Evolutionary conservation across 2,113 vertebrate genomes (phyloP), one percentile per base, ranked within the genome.

Genomic region (Papio anubis): DNA sequence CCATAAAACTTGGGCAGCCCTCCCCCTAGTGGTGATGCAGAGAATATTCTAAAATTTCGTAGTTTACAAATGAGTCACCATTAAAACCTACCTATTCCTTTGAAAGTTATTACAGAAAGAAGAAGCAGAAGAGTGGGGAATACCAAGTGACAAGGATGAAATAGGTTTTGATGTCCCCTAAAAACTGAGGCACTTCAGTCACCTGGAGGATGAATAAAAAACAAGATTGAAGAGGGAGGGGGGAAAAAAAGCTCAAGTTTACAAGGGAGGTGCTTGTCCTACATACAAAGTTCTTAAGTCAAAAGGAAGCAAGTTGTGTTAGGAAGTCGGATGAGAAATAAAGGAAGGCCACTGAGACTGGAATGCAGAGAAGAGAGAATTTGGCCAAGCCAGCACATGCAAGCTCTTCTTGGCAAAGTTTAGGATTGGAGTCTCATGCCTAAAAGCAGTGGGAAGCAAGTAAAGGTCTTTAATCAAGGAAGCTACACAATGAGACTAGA

Each of bases 11-110:
- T 96, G 97, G 91, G 50, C 91, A 68, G 84, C 85, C 45, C 66
- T 95, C 98, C 97, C 98, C 98, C 98, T 98, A 95, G 97, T 97
- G 98, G 97, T 59, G 5, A 96, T 27, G n/a, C 4, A 8, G n/a
- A 40, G n/a, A 90, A 96, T 96, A 95, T 20, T 30, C n/a, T 70
- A n/a, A 95, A 88, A 72, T 57, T 86, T 9, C 21, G 72, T 76
- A 48, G 17, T 1, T 88, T 40, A 43, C 8, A 30, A 55, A 92
- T 0, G 50, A 93, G 84, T 23, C 23, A 0, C 84, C 45, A 38
- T 75, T 38, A 75, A 93, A 95, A 89, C 30, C 72, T 61, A 27
- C 20, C 17, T 30, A 5, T 5, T 85, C 27, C 50, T 96, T 75
- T 17, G 23, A 85, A 96, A 94, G 68, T 70, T 80, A 23, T 40